These are phyloP conservation scores for Grammomys dolichurus DNA, from an alignment of 2,113 vertebrate species.

Conservation along the genomic window DNA sequence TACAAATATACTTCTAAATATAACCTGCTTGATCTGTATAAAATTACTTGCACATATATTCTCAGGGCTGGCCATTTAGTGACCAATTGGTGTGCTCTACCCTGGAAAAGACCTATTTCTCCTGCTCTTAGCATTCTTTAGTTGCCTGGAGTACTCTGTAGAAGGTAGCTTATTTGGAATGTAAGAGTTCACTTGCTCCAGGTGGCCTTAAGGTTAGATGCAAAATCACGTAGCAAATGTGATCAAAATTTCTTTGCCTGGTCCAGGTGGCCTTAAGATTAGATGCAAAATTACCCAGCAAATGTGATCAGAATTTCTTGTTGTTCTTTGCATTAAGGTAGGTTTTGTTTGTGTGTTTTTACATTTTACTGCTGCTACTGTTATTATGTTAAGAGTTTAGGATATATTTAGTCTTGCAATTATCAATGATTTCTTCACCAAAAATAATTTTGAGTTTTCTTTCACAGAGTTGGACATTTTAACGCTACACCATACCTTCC, in stretches of 20 bases:
- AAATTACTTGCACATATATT: background rate
- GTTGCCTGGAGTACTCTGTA: background rate
- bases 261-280: background rate
- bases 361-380: background rate
- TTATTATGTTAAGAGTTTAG: background rate
- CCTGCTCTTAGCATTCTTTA: background rate
- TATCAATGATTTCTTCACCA: background rate
- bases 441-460: background rate
- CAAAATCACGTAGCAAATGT: background rate
- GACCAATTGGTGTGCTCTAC: background rate
- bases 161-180: background rate
- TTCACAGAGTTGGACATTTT: background rate
- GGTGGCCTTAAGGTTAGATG: background rate
- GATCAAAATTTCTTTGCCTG: background rate
- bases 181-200: background rate
- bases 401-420: background rate
- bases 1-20: background rate
- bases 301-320: background rate
- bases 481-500: background rate
- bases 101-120: background rate
- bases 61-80: background rate
- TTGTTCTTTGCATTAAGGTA: background rate
- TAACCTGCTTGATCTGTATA: background rate
- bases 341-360: background rate
- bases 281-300: background rate